A percentile compares a stretch with the other conserved stretches of the same genome.
phyloP scores from a whole-genome alignment of 2,113 vertebrate species.

The Podarcis raffonei region DNA sequence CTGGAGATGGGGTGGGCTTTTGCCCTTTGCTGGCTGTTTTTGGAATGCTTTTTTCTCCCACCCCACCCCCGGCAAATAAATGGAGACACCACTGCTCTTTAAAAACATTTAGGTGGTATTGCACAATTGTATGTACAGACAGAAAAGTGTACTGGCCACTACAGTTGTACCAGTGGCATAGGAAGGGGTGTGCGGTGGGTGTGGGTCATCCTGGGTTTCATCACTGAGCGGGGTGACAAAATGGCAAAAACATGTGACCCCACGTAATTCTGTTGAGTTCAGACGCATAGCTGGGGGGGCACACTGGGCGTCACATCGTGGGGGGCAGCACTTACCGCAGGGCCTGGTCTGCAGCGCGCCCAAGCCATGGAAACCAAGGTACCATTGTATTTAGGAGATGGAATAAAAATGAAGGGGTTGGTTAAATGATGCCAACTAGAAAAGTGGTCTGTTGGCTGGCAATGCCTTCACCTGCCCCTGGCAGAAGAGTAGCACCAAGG shows the following conservation, averaged over 20 bases:
- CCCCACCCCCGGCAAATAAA: neutral
- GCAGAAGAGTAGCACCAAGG: neutral
- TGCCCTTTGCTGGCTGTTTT: neutral
- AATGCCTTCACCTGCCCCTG: neutral
- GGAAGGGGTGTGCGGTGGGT: too few relatives aligned
- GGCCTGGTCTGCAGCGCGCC: too few relatives aligned
- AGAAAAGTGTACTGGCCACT: neutral
- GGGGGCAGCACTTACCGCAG: too few relatives aligned
- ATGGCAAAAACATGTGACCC: neutral
- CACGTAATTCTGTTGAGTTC: too few relatives aligned
- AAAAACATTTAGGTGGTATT: neutral
- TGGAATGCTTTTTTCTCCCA: neutral
- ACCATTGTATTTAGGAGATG: too few relatives aligned
- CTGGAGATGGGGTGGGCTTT: neutral
- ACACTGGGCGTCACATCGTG: too few relatives aligned
- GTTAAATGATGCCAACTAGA: neutral
- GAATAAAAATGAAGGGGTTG: too few relatives aligned
- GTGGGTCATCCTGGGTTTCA: too few relatives aligned
- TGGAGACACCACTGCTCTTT: neutral
- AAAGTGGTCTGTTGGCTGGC: neutral
- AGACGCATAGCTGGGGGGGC: too few relatives aligned
- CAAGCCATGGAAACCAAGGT: too few relatives aligned
- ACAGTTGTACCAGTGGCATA: too few relatives aligned
- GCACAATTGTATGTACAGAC: neutral
- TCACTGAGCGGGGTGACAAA: neutral